These are phyloP conservation scores for Rhopalosiphum padi DNA, from an alignment of 1,140 invertebrate species.

Conservation along the genomic window DNA sequence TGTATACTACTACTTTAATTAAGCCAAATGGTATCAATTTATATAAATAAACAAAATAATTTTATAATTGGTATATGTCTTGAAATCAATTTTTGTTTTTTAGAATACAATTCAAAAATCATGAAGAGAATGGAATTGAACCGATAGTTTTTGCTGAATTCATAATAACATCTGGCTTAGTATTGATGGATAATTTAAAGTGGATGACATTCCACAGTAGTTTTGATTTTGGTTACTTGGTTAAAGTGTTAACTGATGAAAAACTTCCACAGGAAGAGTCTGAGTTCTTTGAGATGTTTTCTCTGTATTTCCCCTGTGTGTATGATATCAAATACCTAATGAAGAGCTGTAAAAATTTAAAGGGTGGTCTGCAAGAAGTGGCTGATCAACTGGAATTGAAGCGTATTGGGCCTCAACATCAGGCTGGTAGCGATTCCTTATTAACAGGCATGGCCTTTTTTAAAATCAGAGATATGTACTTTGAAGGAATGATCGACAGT, in stretches of 20 bases:
- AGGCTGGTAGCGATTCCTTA: slow-evolving; percentile 96
- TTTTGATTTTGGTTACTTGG: slow-evolving; percentile 97
- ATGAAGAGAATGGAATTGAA: slow-evolving; percentile 97
- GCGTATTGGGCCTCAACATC: slow-evolving; percentile 94
- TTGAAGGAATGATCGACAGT: slow-evolving; percentile 97
- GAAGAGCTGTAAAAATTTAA: slow-evolving; percentile 97
- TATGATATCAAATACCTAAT: slow-evolving; percentile 99
- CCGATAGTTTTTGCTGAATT: slow-evolving; percentile 95
- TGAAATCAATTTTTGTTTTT: not conserved
- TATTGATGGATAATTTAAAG: slow-evolving; percentile 93
- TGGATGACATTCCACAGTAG: slow-evolving; percentile 97
- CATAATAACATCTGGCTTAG: slow-evolving; percentile 94
- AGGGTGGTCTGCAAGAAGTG: slow-evolving; percentile 96
- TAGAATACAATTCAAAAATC: slow-evolving; percentile 94
- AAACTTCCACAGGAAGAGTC: slow-evolving; percentile 89
- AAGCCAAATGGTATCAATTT: too few species aligned
- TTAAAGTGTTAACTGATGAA: slow-evolving; percentile 90
- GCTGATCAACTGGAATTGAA: slow-evolving; percentile 89
- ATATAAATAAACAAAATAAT: not conserved
- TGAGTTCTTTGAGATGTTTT: slow-evolving; percentile 92
- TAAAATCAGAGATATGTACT: slow-evolving; percentile 99
- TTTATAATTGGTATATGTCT: not conserved
- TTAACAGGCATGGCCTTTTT: slow-evolving; percentile 98
- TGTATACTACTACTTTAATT: not conserved
- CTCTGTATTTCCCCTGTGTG: slow-evolving; percentile 94